Conservation (phyloP, 2,888 invertebrate genomes). For the Phaedon cochleariae region DNA sequence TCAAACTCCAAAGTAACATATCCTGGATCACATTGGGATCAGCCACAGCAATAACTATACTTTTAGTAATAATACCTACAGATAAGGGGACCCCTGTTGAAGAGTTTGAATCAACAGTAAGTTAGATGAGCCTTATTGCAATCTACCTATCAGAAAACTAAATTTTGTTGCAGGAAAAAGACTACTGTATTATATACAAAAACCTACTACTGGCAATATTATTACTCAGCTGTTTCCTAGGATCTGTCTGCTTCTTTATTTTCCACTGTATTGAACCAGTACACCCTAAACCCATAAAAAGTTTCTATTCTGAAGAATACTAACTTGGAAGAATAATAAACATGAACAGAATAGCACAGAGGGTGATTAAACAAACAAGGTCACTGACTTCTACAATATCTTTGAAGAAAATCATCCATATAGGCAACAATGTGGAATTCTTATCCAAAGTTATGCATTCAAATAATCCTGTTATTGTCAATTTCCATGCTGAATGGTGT, state of each 20-base stretch:
- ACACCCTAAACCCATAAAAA: slow-evolving; percentile 61
- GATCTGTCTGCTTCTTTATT: slow-evolving; percentile 62
- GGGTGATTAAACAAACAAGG: slow-evolving; percentile 19
- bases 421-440: slow-evolving; percentile 81
- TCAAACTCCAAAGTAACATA: slow-evolving; percentile 71
- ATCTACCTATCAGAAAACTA: neutral
- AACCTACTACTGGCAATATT: slow-evolving; percentile 62
- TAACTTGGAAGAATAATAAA: slow-evolving; percentile 24
- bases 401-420: slow-evolving; percentile 61
- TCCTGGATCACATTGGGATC: slow-evolving; percentile 69
- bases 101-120: slow-evolving; percentile 39
- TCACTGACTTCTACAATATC: slow-evolving; percentile 46
- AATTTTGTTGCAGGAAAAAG: slow-evolving; percentile 61
- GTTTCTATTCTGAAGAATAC: slow-evolving; percentile 47
- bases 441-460: slow-evolving; percentile 86
- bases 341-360: slow-evolving; percentile 30
- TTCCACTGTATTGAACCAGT: slow-evolving; percentile 63
- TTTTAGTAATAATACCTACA: slow-evolving; percentile 70
- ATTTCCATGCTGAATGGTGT: slow-evolving; percentile 92
- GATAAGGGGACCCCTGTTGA: slow-evolving; percentile 45
- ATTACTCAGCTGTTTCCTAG: slow-evolving; percentile 61
- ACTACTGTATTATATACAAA: slow-evolving; percentile 66
- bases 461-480: slow-evolving; percentile 85
- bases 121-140: slow-evolving; percentile 4
- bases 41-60: slow-evolving; percentile 67